phyloP scores from a whole-genome alignment of 2,113 vertebrate species.

The Spermophilus dauricus region DNA sequence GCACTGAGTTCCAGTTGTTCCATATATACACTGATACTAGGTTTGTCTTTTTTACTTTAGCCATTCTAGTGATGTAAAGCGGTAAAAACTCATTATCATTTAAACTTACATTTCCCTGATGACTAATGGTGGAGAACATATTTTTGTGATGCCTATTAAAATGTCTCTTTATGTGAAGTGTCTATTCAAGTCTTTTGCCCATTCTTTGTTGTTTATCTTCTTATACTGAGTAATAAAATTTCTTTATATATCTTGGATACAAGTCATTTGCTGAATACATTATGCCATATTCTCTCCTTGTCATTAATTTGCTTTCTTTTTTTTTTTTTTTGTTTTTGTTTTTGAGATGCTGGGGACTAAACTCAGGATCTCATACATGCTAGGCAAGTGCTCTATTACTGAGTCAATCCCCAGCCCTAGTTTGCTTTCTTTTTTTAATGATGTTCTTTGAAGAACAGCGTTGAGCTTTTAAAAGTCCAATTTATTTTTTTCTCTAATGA shows the following conservation, averaged over 20 bases:
- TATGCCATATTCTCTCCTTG: background rate
- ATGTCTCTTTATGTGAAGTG: background rate
- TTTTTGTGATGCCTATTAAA: background rate
- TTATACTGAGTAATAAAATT: background rate
- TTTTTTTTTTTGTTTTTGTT: too few species aligned
- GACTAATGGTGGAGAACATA: background rate
- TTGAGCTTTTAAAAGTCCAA: background rate
- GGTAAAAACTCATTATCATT: background rate
- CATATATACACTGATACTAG: background rate
- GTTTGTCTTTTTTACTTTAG: background rate
- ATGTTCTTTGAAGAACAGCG: background rate
- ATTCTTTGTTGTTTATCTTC: background rate
- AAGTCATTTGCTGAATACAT: background rate
- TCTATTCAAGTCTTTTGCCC: background rate
- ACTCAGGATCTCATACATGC: too few species aligned
- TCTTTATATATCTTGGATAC: background rate
- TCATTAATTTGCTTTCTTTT: background rate
- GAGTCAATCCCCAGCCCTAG: too few species aligned
- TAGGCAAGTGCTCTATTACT: too few species aligned
- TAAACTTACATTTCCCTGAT: conserved; percentile 6
- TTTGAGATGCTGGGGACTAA: too few species aligned
- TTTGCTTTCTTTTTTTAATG: background rate
- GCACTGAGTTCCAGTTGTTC: background rate
- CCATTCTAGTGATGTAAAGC: background rate
- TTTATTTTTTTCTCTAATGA: background rate